Conservation (phyloP, 37 sponge, comb jelly and placozoan species). For the Spongia lamella region DNA sequence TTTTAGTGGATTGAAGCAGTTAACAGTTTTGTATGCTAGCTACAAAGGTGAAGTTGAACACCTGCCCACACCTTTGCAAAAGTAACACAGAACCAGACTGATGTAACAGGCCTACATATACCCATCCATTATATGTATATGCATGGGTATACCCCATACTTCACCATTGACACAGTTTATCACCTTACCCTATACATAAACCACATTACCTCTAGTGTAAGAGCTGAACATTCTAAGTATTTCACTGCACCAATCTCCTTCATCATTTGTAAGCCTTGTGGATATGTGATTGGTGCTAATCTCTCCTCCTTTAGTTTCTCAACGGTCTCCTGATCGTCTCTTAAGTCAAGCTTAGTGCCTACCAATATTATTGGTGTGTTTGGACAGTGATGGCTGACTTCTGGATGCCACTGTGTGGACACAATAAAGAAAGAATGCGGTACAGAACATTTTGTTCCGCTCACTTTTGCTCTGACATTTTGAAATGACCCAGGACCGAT, state of each 20-base stretch:
- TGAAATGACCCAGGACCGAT: conserved; percentile 98
- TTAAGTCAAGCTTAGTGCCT: conserved; percentile 96
- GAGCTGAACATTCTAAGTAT: conserved; percentile 98
- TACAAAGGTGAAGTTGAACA: too few relatives aligned
- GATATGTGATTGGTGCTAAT: conserved; percentile 86
- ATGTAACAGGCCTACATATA: too few relatives aligned
- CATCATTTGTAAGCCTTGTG: conserved; percentile 93
- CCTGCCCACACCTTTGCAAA: too few relatives aligned
- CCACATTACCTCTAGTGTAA: conserved; percentile 97
- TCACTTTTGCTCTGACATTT: conserved; percentile 95
- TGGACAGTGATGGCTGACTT: conserved; percentile 99
- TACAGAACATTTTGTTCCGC: not conserved
- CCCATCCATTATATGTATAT: too few relatives aligned
- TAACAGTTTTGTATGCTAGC: too few relatives aligned
- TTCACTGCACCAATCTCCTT: conserved; percentile 97
- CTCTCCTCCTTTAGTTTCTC: conserved; percentile 95
- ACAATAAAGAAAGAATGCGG: too few relatives aligned
- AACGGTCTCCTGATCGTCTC: conserved; percentile 96
- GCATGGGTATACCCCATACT: too few relatives aligned
- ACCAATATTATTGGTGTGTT: conserved; percentile 98
- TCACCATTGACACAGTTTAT: too few relatives aligned
- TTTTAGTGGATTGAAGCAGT: too few relatives aligned
- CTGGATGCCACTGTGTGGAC: conserved; percentile 80
- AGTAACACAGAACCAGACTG: too few relatives aligned
- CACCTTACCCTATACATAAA: too few relatives aligned